Conservation (phyloP, 1,140 invertebrate species). For the Scaptomyza graminum region DNA sequence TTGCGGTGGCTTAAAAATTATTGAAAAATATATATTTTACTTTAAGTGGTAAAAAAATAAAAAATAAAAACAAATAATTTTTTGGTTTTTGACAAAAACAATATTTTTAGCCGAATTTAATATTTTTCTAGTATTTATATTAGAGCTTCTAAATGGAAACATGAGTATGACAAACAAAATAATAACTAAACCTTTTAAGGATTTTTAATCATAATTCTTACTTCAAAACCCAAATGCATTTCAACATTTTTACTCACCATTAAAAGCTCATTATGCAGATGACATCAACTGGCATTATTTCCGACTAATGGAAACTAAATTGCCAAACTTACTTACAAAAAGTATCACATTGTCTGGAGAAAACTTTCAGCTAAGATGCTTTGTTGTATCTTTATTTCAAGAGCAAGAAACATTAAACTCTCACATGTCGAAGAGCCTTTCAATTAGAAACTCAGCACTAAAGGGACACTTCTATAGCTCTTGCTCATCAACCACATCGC, state of each 20-base stretch:
- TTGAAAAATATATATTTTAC: no score
- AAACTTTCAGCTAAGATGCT: constrained; percentile 29
- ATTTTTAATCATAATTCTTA: no score
- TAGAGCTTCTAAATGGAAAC: no score
- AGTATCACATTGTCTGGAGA: neutral
- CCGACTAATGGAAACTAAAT: constrained; percentile 58
- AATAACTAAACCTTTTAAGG: no score
- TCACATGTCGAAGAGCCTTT: constrained; percentile 46
- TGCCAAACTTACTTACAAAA: constrained; percentile 35
- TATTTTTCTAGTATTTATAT: no score
- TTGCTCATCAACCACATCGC: constrained; percentile 22
- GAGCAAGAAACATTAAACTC: constrained; percentile 10
- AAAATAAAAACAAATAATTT: no score
- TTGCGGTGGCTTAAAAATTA: constrained; percentile 24
- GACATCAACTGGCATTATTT: neutral
- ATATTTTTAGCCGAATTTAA: no score
- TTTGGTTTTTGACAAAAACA: no score
- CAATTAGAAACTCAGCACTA: constrained; percentile 73
- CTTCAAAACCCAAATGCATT: neutral
- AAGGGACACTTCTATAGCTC: constrained; percentile 45
- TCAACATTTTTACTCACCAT: constrained; percentile 26
- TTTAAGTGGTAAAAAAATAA: no score
- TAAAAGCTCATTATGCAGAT: constrained; percentile 37
- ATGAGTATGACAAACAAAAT: no score
- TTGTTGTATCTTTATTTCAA: constrained; percentile 2